A percentile compares a stretch with the other conserved stretches of the same genome.
phyloP scores from a whole-genome alignment of 2,888 invertebrate species.

The Andrena camellia region DNA sequence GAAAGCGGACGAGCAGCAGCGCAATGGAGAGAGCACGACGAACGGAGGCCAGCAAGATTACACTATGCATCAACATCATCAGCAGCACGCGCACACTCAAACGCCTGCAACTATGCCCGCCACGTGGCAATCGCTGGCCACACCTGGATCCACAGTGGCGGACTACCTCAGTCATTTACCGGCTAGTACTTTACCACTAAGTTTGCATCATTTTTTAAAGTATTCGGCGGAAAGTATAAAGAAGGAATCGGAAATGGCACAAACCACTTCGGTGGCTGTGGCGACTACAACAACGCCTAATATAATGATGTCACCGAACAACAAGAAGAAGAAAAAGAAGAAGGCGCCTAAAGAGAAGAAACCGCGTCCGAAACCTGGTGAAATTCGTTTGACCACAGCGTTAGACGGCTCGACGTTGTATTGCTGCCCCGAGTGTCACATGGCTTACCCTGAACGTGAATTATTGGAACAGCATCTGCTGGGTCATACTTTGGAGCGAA shows the following conservation, averaged over 20 bases:
- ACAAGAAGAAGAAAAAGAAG: slow-evolving; percentile 93
- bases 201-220: slow-evolving; percentile 93
- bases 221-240: slow-evolving; percentile 92
- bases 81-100: slow-evolving; percentile 84
- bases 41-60: slow-evolving; percentile 87
- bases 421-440: slow-evolving; percentile 95
- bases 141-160: slow-evolving; percentile 92
- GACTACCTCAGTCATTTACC: slow-evolving; percentile 94
- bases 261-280: slow-evolving; percentile 84
- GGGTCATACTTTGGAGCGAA: slow-evolving; percentile 93
- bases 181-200: slow-evolving; percentile 90
- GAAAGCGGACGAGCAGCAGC: slow-evolving; percentile 80
- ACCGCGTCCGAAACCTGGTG: slow-evolving; percentile 93
- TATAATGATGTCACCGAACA: slow-evolving; percentile 82
- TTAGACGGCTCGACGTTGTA: slow-evolving; percentile 93
- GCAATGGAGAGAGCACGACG: slow-evolving; percentile 86
- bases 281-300: slow-evolving; percentile 83
- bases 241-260: slow-evolving; percentile 88
- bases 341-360: slow-evolving; percentile 92
- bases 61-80: slow-evolving; percentile 85
- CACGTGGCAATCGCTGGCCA: slow-evolving; percentile 90
- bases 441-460: slow-evolving; percentile 95
- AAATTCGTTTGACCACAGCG: slow-evolving; percentile 92
- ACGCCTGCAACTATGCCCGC: slow-evolving; percentile 86
- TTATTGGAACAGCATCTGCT: slow-evolving; percentile 94